Percentiles rank a stretch among this genome's conserved stretches.
These are phyloP conservation scores for Bicyclus anynana DNA, from an alignment of 1,140 invertebrate species.

Conservation along the genomic window DNA sequence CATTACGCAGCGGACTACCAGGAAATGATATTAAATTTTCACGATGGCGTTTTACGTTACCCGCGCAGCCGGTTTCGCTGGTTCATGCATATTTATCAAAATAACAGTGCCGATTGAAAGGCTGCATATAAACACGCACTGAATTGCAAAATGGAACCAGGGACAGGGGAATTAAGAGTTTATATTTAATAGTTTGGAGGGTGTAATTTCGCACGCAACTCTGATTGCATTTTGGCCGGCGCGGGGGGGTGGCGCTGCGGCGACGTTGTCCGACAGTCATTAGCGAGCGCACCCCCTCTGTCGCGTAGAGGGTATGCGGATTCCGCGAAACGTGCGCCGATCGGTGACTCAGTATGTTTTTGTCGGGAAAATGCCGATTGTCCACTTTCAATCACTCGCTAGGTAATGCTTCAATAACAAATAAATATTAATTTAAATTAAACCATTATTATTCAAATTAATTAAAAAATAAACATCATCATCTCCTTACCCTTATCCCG, in stretches of 20 bases:
- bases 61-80: constrained; percentile 63
- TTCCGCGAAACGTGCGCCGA: constrained; percentile 52
- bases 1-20: constrained; percentile 62
- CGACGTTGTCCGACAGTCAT: constrained; percentile 60
- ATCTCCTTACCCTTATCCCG: no score
- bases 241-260: constrained; percentile 23
- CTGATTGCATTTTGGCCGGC: constrained; percentile 45
- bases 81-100: constrained; percentile 76
- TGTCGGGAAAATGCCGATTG: constrained; percentile 57
- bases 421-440: no score
- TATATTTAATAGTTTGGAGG: constrained; percentile 58
- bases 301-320: constrained; percentile 44
- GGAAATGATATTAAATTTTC: constrained; percentile 76
- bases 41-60: constrained; percentile 73
- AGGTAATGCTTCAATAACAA: no score
- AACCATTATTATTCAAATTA: no score
- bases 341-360: constrained; percentile 54
- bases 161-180: constrained; percentile 54
- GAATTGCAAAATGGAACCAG: constrained; percentile 52
- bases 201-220: constrained; percentile 52
- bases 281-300: constrained; percentile 57
- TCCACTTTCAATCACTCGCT: constrained; percentile 34
- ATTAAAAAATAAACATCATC: no score
- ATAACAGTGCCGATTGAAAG: constrained; percentile 75
- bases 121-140: constrained; percentile 73